Percentiles rank a stretch among this genome's conserved stretches.
These are phyloP conservation scores for Drosophila fuyamai DNA, from an alignment of 1,140 invertebrate genomes.

Conservation along the genomic window DNA sequence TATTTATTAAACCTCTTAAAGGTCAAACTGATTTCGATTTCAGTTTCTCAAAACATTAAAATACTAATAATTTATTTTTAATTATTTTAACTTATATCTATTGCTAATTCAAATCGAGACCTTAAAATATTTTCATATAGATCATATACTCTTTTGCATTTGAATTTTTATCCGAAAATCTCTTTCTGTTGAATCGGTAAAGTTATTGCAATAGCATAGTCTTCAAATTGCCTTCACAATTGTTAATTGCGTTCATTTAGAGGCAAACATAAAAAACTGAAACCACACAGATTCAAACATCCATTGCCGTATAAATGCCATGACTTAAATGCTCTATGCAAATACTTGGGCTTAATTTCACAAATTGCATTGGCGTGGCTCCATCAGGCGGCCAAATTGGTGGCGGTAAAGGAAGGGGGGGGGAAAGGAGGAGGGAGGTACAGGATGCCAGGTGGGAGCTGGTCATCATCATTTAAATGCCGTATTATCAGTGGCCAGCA, in stretches of 20 bases:
- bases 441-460: conserved; percentile 15
- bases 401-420: not conserved
- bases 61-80: too few species aligned
- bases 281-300: not conserved
- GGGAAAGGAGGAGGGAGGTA: not conserved
- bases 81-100: too few species aligned
- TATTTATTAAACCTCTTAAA: too few species aligned
- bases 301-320: not conserved
- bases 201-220: too few species aligned
- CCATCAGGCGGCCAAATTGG: not conserved
- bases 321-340: conserved; percentile 2
- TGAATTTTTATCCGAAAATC: too few species aligned
- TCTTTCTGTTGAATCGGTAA: too few species aligned
- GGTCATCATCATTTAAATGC: conserved; percentile 74
- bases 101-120: too few species aligned
- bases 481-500: conserved; percentile 76
- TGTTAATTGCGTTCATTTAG: not conserved
- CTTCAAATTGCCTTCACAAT: too few species aligned
- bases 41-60: too few species aligned
- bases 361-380: conserved; percentile 36
- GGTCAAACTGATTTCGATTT: too few species aligned
- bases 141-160: too few species aligned
- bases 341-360: conserved; percentile 35
- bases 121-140: too few species aligned
- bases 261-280: not conserved